Evolutionary conservation across 2,113 vertebrate species (phyloP).

Genomic region (Shinisaurus crocodilurus): DNA sequence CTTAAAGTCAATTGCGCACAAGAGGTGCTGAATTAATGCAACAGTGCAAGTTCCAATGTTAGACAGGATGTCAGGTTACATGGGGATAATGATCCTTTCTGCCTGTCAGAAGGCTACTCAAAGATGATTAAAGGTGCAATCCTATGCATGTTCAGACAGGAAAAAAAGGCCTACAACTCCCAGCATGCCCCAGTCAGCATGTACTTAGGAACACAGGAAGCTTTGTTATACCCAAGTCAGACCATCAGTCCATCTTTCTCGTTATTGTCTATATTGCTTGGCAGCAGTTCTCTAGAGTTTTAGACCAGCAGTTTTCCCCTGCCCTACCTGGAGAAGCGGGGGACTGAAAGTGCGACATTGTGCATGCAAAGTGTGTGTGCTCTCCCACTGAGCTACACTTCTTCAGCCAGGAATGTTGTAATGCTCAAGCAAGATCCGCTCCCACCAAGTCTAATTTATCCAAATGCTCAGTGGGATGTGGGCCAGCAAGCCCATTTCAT

Average conservation of each 20-base stretch:
- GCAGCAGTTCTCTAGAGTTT: background rate
- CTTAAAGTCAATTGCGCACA: background rate
- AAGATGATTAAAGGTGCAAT: background rate
- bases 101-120: background rate
- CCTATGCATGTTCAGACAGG: no score
- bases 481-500: background rate
- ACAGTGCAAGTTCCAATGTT: background rate
- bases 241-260: background rate
- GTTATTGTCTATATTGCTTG: background rate
- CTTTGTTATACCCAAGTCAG: background rate
- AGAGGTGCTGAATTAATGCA: background rate
- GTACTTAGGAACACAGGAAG: background rate
- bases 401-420: background rate
- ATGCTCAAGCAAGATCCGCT: background rate
- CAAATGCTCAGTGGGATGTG: background rate
- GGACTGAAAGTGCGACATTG: background rate
- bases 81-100: background rate
- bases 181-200: no score
- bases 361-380: background rate
- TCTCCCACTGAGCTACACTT: accelerated
- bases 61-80: background rate
- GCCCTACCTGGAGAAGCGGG: background rate
- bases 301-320: background rate
- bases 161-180: no score
- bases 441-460: background rate